Percentiles rank a stretch among this genome's conserved stretches.
These are phyloP conservation scores for Zophobas atratus DNA, from an alignment of 1,140 invertebrate species.

Conservation along the genomic window DNA sequence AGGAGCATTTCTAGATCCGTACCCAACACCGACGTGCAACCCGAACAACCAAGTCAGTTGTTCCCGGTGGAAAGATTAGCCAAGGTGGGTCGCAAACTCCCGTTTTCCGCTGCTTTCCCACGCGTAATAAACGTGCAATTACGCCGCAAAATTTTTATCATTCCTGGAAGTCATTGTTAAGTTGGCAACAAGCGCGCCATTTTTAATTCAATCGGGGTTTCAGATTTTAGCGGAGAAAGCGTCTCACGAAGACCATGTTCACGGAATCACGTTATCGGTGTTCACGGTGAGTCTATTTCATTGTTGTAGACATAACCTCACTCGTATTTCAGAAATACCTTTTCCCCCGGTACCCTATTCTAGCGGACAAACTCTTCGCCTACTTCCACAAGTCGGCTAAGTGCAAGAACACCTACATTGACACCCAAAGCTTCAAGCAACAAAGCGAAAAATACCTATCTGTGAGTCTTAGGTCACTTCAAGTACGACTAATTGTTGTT, in stretches of 20 bases:
- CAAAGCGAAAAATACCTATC: conserved; percentile 81
- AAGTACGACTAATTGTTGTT: conserved; percentile 20
- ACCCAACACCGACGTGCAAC: conserved; percentile 74
- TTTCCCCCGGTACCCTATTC: conserved; percentile 83
- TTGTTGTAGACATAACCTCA: conserved; percentile 47
- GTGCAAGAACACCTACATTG: conserved; percentile 75
- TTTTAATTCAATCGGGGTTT: conserved; percentile 53
- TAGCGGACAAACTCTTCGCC: conserved; percentile 78
- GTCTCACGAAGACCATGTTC: conserved; percentile 75
- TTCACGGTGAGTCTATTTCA: conserved; percentile 72
- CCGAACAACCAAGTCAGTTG: conserved; percentile 74
- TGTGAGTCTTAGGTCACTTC: conserved; percentile 51
- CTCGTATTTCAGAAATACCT: conserved; percentile 76
- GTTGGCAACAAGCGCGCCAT: conserved; percentile 48
- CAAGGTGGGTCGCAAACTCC: conserved; percentile 71
- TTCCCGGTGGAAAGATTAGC: conserved; percentile 80
- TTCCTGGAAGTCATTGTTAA: conserved; percentile 32
- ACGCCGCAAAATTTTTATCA: conserved; percentile 51
- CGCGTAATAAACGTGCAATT: conserved; percentile 6
- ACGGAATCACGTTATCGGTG: conserved; percentile 76
- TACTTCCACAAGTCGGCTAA: conserved; percentile 75
- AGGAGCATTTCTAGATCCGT: conserved; percentile 71
- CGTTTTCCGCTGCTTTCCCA: conserved; percentile 46
- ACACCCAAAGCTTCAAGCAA: conserved; percentile 75
- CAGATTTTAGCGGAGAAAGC: conserved; percentile 77